Base-by-base conservation (phyloP, 2,888 invertebrate genomes). In the Orthosia cruda region DNA sequence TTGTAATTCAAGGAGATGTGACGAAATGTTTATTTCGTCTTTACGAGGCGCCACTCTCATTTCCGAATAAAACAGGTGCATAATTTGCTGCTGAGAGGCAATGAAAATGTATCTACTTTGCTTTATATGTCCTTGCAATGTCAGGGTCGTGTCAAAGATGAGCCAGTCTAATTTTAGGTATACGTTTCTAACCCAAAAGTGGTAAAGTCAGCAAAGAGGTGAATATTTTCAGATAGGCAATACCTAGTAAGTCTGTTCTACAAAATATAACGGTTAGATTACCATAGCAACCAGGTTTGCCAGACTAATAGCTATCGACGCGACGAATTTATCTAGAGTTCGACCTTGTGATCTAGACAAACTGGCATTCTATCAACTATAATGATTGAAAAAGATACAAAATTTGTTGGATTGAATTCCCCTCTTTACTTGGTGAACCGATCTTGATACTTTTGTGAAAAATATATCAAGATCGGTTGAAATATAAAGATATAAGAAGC, bases 21-120 rank as follows among this genome's bases (percentile, higher is more conserved):
- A 16, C 47, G 4, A 47, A 20, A 62, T 23, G 20, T 16, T 20
- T 23, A 62, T 47, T 47, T 23, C 12, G 12, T 68, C 64, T 59
- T 59, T 72, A 76, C 68, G 74, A 80, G 68, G 45, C 58, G 58
- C 23, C n/a, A 57, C 55, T 67, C 45, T n/a, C 62, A 12, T 55
- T 58, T 65, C 18, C 47, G 63, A 67, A 74, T 81, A 81, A 82
- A 71, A 82, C 55, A 57, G 49, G 50, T 32, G 54, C 71, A 71
- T 64, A 18, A 77, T 71, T 80, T 66, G 32, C 26, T n/a, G 13
- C 15, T 54, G 52, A 65, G 64, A 65, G 55, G 23, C 59, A 20
- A 62, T 74, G 57, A 80, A 73, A 74, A 61, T 55, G 50, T 73
- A 45, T 73, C 49, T 64, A 79, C 54, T 74, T 74, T 74, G 18